Percentiles rank a stretch among this genome's conserved stretches.
These are phyloP conservation scores for Anabacerthia variegaticeps DNA, from an alignment of 2,797 vertebrate species.

Conservation along the genomic window DNA sequence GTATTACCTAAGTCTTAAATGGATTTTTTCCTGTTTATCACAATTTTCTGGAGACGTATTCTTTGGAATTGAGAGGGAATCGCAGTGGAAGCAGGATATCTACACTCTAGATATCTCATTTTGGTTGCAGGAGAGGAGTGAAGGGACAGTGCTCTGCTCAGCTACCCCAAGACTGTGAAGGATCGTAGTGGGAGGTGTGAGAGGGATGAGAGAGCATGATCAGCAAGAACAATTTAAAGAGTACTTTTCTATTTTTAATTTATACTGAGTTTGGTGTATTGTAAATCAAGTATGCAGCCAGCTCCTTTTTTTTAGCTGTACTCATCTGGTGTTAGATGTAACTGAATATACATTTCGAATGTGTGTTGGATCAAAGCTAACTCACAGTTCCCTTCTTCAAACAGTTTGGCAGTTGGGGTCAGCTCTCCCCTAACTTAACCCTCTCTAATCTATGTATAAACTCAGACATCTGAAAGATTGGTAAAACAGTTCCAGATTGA, in stretches of 20 bases:
- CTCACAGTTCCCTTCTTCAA: neutral
- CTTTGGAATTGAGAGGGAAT: neutral
- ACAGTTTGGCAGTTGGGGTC: neutral
- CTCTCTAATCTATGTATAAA: neutral
- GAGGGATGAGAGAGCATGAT: neutral
- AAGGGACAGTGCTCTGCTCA: neutral
- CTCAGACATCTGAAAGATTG: neutral
- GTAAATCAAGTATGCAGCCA: neutral
- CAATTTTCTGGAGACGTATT: neutral
- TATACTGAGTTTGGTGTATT: neutral
- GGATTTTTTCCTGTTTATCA: slow-evolving; percentile 13
- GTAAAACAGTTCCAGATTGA: slow-evolving; percentile 39
- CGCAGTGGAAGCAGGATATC: neutral
- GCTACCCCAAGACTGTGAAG: neutral
- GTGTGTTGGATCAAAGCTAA: slow-evolving; percentile 35
- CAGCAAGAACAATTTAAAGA: neutral
- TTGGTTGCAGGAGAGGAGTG: neutral
- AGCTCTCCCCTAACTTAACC: neutral
- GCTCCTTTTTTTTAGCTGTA: neutral
- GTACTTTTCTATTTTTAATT: neutral
- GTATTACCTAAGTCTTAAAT: neutral
- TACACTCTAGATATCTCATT: neutral
- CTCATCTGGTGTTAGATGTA: neutral
- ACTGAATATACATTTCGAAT: neutral
- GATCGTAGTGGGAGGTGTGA: neutral